phyloP scores from a whole-genome alignment of 2,113 vertebrate species.

The Xyrauchen texanus region DNA sequence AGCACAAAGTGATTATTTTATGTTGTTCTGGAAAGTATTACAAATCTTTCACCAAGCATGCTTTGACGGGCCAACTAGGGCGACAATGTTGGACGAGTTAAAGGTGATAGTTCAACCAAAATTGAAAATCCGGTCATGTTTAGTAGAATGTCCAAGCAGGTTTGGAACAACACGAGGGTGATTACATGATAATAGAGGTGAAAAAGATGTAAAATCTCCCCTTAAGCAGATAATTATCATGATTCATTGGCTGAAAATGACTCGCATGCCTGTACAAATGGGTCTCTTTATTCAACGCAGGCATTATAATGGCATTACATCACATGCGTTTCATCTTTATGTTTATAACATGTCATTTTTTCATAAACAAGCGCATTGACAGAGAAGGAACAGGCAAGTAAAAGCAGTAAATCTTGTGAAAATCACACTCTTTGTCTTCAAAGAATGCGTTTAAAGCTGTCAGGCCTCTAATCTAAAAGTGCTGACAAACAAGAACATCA shows the following conservation, averaged over 20 bases:
- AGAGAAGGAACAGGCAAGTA: neutral
- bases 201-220: too few species aligned
- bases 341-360: slow-evolving; percentile 5
- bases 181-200: too few species aligned
- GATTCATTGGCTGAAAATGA: neutral
- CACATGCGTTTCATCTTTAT: neutral
- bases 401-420: neutral
- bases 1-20: neutral
- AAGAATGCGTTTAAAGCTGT: neutral
- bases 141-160: too few species aligned
- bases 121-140: too few species aligned
- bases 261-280: neutral
- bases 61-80: neutral
- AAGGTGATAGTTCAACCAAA: too few species aligned
- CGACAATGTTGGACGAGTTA: neutral
- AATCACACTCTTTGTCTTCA: neutral
- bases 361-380: neutral
- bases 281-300: neutral
- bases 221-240: neutral
- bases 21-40: slow-evolving; percentile 17
- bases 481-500: neutral
- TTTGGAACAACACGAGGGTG: too few species aligned
- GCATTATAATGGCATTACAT: slow-evolving; percentile 1
- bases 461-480: neutral
- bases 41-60: neutral